phyloP scores from a whole-genome alignment of 2,888 invertebrate species.

The Colostygia pectinataria region DNA sequence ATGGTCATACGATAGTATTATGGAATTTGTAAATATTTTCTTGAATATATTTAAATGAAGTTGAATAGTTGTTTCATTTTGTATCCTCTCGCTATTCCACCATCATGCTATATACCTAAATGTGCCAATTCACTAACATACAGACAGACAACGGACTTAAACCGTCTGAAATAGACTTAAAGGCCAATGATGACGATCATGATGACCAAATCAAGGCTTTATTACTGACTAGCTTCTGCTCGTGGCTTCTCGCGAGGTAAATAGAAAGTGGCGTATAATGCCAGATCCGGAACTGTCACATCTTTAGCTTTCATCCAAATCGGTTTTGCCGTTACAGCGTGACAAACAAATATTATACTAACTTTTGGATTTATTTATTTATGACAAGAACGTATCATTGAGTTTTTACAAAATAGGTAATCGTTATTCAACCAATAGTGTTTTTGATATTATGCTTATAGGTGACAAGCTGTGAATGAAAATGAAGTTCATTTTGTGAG shows the following conservation, averaged over 20 bases:
- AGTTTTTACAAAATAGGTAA: no score
- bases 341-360: not conserved
- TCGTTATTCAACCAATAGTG: not conserved
- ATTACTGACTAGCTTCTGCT: no score
- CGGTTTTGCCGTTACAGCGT: no score
- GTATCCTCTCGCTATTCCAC: slow-evolving; percentile 50
- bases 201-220: no score
- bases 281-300: no score
- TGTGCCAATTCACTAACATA: not conserved
- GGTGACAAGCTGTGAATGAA: slow-evolving; percentile 28
- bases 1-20: slow-evolving; percentile 58
- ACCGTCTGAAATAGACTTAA: no score
- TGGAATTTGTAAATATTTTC: slow-evolving; percentile 55
- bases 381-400: no score
- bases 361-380: not conserved
- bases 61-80: slow-evolving; percentile 70
- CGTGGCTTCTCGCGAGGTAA: no score
- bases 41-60: slow-evolving; percentile 62
- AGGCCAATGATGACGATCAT: no score
- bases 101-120: slow-evolving; percentile 73
- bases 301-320: no score
- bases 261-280: no score
- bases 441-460: slow-evolving; percentile 15
- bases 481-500: slow-evolving; percentile 20
- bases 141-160: no score